Conservation (phyloP, 2,888 invertebrate genomes). For the Homarus gammarus region DNA sequence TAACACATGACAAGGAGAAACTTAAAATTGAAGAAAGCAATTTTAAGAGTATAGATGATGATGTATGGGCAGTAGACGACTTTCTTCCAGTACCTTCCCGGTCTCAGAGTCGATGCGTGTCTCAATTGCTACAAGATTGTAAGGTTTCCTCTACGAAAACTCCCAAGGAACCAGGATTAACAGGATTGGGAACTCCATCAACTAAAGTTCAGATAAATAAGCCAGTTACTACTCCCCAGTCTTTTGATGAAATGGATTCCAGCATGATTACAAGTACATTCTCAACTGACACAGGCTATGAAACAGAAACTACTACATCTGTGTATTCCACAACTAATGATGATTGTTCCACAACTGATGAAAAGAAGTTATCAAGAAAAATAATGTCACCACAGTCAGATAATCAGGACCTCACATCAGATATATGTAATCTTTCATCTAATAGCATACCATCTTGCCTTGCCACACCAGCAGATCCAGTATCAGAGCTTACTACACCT, state of each 20-base stretch:
- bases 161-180: not conserved
- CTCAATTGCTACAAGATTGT: not conserved
- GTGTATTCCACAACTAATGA: conserved; percentile 19
- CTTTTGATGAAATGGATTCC: conserved; percentile 38
- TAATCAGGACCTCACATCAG: not conserved
- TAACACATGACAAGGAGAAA: not conserved
- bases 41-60: conserved; percentile 38
- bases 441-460: conserved; percentile 17
- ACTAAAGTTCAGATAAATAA: not conserved
- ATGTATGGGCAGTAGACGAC: conserved; percentile 67
- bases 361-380: conserved; percentile 1
- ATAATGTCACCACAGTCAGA: not conserved
- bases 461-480: conserved; percentile 22
- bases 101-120: conserved; percentile 11
- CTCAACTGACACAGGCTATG: conserved; percentile 64
- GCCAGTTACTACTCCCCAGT: not conserved
- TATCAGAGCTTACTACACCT: conserved; percentile 29
- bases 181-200: not conserved
- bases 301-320: conserved; percentile 41
- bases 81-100: conserved; percentile 54
- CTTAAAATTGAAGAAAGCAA: conserved; percentile 9
- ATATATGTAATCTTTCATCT: conserved; percentile 7
- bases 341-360: conserved; percentile 11
- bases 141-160: not conserved
- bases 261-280: conserved; percentile 59